Base-by-base conservation (phyloP, 2,888 invertebrate genomes). In the Microctonus aethiopoides region DNA sequence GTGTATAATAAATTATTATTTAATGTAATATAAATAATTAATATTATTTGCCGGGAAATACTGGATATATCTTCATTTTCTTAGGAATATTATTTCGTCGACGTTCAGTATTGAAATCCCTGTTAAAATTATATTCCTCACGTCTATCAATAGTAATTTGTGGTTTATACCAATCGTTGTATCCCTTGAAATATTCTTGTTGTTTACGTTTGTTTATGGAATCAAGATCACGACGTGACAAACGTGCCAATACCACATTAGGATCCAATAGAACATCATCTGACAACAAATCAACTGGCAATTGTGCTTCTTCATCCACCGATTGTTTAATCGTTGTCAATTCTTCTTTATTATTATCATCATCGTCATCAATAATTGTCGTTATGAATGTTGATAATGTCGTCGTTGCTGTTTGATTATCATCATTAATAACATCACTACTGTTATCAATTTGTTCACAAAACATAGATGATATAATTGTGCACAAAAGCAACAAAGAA, bases 21-120 rank as follows among this genome's bases (percentile, higher is more conserved):
- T 5, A 16, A 26, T 11, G 6, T 13, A n/a, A 68, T 5, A 54
- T 1, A 13, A 54, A 24, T 13, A 1, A 54, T 24, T 2, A 9
- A 24, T 60, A 20, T 74, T 75, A 80, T 73, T 75, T 80, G 39
- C 83, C 83, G 0, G 80, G 76, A 70, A 81, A 82, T 9, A 83
- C 76, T 0, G 81, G 82, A 66, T 82, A 78, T 22, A 70, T 75
- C 24, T 74, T 75, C 16, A 61, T 41, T n/a, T 52, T 72, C 16
- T 54, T 66, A 11, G n/a, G n/a, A n/a, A 10, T 9, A 6, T 9
- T 22, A 29, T 73, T 64, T 1, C 46, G 56, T 51, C 63, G 52
- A 24, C 20, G 70, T 26, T 64, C 56, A 29, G 71, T 34, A 2
- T 62, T 32, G 2, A 54, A 51, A 4, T 56, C 24, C 61, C 24